phyloP scores from a whole-genome alignment of 2,113 vertebrate species.

The Macrotus californicus region DNA sequence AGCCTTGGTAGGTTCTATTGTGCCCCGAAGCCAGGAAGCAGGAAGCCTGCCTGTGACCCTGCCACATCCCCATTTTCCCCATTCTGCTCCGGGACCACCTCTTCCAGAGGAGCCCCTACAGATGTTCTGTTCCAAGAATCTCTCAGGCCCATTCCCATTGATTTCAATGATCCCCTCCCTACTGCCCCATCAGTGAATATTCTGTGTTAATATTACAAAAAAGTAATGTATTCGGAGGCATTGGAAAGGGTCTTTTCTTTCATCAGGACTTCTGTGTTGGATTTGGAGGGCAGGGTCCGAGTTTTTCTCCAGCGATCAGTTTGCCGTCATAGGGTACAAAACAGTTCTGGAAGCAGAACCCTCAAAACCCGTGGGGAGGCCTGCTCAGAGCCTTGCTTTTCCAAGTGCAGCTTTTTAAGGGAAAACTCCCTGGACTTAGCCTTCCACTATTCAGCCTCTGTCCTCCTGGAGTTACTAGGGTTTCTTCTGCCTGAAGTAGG shows the following conservation, averaged over 20 bases:
- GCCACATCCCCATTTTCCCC: background rate
- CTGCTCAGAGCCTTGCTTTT: background rate
- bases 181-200: background rate
- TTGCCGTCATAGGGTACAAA: background rate
- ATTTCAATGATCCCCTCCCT: background rate
- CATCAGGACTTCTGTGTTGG: background rate
- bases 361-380: background rate
- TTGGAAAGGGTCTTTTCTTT: background rate
- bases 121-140: background rate
- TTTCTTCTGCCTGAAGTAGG: background rate
- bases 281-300: background rate
- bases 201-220: background rate
- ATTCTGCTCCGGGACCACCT: rapidly evolving
- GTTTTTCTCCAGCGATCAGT: background rate
- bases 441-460: background rate
- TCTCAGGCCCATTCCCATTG: background rate
- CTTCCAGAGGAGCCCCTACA: rapidly evolving
- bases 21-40: too few relatives aligned
- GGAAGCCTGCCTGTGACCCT: background rate
- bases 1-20: background rate
- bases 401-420: background rate
- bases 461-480: background rate
- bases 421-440: background rate
- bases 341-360: background rate
- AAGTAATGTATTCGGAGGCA: background rate